Evolutionary conservation across 2,888 invertebrate species (phyloP).

Genomic region (Ischnura elegans): DNA sequence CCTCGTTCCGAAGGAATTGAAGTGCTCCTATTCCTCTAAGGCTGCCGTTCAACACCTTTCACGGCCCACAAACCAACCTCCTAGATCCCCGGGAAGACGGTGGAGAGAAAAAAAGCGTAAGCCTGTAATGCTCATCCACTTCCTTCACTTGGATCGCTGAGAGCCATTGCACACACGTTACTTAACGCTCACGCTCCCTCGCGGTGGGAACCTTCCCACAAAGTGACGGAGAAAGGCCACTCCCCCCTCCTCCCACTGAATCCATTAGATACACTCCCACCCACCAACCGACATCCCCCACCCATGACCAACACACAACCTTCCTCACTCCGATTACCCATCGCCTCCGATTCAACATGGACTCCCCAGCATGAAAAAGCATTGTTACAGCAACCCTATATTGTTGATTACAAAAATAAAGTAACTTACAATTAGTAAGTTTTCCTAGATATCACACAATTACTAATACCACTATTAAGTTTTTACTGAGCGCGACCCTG

Average conservation of each 20-base stretch:
- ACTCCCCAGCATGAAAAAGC: too few relatives aligned
- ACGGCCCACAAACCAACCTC: neutral
- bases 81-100: too few relatives aligned
- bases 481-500: too few relatives aligned
- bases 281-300: neutral
- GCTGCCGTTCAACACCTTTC: neutral
- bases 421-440: too few relatives aligned
- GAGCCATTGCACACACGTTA: neutral
- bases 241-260: neutral
- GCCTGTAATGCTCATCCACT: neutral
- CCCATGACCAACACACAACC: neutral
- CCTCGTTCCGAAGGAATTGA: too few relatives aligned
- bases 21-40: too few relatives aligned
- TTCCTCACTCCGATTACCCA: too few relatives aligned
- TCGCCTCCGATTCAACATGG: too few relatives aligned
- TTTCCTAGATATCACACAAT: too few relatives aligned
- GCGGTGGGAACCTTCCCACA: constrained; percentile 18
- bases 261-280: neutral
- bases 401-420: too few relatives aligned
- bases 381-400: too few relatives aligned
- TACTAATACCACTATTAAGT: too few relatives aligned
- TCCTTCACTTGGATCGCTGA: neutral
- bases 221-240: neutral
- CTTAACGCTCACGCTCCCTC: neutral
- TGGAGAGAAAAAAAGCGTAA: neutral